Evolutionary conservation across 2,888 invertebrate species (phyloP).

Genomic region (Podabrus alpinus): DNA sequence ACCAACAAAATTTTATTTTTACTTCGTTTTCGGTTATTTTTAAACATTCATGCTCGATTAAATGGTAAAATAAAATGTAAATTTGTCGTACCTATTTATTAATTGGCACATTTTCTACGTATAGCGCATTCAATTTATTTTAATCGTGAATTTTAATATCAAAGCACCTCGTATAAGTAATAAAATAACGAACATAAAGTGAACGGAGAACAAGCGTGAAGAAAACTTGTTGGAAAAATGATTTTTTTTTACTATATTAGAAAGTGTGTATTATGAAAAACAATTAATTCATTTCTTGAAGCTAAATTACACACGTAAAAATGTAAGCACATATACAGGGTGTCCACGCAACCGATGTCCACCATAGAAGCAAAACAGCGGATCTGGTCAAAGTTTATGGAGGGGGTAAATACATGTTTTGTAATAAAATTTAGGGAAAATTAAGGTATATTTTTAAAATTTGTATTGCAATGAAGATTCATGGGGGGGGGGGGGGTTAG

Average conservation of each 20-base stretch:
- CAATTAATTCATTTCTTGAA: not conserved
- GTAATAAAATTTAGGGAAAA: too few relatives aligned
- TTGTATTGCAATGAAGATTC: too few relatives aligned
- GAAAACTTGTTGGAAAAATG: not conserved
- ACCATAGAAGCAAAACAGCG: too few relatives aligned
- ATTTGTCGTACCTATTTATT: not conserved
- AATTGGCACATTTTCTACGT: not conserved
- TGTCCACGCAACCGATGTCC: too few relatives aligned
- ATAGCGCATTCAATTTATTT: not conserved
- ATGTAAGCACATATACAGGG: too few relatives aligned
- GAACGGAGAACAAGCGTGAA: not conserved
- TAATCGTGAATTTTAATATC: not conserved
- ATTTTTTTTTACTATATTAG: not conserved
- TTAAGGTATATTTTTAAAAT: too few relatives aligned
- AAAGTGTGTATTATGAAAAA: too few relatives aligned
- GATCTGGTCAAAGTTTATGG: too few relatives aligned
- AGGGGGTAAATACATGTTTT: too few relatives aligned
- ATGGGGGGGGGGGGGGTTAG: too few relatives aligned
- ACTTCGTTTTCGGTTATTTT: not conserved
- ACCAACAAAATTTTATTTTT: not conserved
- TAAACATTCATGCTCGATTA: not conserved
- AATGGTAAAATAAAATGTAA: not conserved
- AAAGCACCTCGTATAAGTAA: not conserved
- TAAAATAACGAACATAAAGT: not conserved
- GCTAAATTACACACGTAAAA: too few relatives aligned